These are phyloP conservation scores for Linnaemya tessellans DNA, from an alignment of 2,888 invertebrate species.

Conservation along the genomic window DNA sequence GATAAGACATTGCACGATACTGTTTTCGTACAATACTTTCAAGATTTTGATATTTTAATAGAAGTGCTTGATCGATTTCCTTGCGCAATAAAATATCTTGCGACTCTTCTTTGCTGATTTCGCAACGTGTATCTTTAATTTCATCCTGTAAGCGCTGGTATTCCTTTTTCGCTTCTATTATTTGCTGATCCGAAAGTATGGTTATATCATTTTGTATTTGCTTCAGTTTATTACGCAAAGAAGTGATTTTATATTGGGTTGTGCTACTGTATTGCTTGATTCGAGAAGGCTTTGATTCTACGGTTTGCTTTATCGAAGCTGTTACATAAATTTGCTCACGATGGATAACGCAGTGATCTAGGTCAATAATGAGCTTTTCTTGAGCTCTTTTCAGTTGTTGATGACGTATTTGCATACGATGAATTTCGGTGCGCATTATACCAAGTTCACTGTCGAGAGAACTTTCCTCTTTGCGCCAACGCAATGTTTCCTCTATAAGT, in stretches of 20 bases:
- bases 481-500: constrained; percentile 88
- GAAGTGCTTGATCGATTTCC: constrained; percentile 83
- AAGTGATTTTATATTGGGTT: constrained; percentile 85
- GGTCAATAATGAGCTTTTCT: constrained; percentile 85
- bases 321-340: constrained; percentile 86
- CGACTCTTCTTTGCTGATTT: constrained; percentile 76
- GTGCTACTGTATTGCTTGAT: constrained; percentile 78
- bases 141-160: constrained; percentile 76
- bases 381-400: constrained; percentile 81
- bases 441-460: constrained; percentile 88
- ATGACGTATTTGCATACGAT: constrained; percentile 89
- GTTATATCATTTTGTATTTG: constrained; percentile 83
- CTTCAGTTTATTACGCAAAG: constrained; percentile 85
- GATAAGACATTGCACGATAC: constrained; percentile 86
- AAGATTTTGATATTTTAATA: constrained; percentile 82
- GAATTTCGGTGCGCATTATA: constrained; percentile 91
- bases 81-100: constrained; percentile 78
- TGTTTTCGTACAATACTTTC: constrained; percentile 88
- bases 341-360: constrained; percentile 87
- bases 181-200: constrained; percentile 76
- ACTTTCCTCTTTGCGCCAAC: constrained; percentile 87
- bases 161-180: constrained; percentile 75
- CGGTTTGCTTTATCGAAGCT: constrained; percentile 80
- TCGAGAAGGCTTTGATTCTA: constrained; percentile 43
- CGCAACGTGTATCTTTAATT: constrained; percentile 75